Evolutionary conservation across 2,797 vertebrate species (phyloP).

Genomic region (Periparus ater): DNA sequence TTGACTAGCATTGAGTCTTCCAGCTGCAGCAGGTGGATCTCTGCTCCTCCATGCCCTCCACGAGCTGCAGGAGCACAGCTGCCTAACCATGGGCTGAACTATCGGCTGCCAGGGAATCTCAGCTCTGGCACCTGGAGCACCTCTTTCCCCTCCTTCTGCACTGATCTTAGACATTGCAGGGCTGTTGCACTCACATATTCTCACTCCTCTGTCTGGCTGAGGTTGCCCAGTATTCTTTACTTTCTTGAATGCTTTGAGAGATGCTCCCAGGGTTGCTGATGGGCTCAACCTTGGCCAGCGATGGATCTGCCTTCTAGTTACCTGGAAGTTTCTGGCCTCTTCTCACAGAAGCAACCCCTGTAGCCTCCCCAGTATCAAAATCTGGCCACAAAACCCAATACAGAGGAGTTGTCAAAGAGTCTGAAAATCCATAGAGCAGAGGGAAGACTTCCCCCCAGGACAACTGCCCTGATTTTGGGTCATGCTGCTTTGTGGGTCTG

Average conservation of each 20-base stretch:
- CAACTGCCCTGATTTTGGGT: background rate
- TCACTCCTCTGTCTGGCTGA: background rate
- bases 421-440: background rate
- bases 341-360: background rate
- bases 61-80: background rate
- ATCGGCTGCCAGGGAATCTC: background rate
- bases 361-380: background rate
- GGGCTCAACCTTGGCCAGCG: accelerated
- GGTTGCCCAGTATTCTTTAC: background rate
- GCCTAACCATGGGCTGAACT: background rate
- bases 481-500: background rate
- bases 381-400: background rate
- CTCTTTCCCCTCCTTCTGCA: background rate
- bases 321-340: background rate
- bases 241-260: background rate
- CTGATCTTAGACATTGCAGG: background rate
- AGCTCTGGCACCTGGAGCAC: background rate
- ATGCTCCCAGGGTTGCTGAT: background rate
- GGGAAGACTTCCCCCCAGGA: background rate
- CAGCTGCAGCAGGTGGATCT: background rate
- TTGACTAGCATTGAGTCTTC: background rate
- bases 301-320: background rate
- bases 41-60: background rate
- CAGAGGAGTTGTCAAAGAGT: background rate
- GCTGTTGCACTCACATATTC: background rate